phyloP scores from a whole-genome alignment of 2,113 vertebrate genomes.

The Tapirus terrestris region DNA sequence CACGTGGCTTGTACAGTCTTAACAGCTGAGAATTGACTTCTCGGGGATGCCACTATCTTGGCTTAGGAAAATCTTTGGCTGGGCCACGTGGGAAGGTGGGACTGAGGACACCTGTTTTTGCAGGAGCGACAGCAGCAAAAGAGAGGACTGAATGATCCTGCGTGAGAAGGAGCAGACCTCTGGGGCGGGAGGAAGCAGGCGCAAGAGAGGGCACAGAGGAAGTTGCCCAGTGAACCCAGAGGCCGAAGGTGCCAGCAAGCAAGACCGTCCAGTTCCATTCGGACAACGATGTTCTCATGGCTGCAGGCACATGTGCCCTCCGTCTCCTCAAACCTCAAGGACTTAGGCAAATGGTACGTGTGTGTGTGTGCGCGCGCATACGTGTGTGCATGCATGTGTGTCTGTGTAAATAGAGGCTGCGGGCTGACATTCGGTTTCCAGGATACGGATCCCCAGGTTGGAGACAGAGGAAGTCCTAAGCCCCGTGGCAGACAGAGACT shows the following conservation, averaged over 20 bases:
- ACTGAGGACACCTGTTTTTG: background rate
- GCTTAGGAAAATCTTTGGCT: background rate
- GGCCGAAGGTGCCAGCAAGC: background rate
- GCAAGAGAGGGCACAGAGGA: background rate
- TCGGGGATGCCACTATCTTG: background rate
- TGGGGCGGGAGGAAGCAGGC: background rate
- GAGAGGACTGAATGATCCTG: too few species aligned
- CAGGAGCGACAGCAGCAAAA: background rate
- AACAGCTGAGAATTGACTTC: background rate
- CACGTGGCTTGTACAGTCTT: accelerated
- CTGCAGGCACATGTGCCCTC: accelerated
- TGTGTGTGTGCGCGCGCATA: too few species aligned
- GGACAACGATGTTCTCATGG: accelerated
- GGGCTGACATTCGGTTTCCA: background rate
- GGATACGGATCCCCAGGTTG: background rate
- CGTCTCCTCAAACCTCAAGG: background rate
- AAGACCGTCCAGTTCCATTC: accelerated
- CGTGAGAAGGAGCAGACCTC: background rate
- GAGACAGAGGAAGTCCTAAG: background rate
- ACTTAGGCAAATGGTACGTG: background rate
- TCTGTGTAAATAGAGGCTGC: background rate
- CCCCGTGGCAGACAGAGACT: background rate
- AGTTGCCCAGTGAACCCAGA: background rate
- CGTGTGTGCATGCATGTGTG: background rate
- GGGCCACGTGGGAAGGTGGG: background rate